Conservation (phyloP, 2,797 vertebrate genomes). For the Mycteria americana region DNA sequence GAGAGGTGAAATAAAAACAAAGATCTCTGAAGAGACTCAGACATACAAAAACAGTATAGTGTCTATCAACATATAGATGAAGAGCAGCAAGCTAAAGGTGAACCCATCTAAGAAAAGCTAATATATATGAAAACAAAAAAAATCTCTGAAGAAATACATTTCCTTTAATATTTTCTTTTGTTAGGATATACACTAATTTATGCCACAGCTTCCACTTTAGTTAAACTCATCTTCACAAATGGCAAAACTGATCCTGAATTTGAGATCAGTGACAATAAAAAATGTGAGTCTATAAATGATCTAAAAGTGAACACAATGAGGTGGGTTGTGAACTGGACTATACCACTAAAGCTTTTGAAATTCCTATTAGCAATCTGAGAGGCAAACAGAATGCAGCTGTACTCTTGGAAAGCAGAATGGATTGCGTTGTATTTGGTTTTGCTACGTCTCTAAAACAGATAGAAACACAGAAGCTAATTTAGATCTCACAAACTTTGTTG, state of each 20-base stretch:
- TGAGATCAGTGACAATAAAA: not conserved
- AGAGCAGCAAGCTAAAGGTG: not conserved
- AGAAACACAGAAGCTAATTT: not conserved
- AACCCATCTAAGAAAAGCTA: not conserved
- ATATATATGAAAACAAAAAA: not conserved
- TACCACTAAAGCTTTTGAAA: not conserved
- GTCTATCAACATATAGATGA: not conserved
- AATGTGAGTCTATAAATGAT: not conserved
- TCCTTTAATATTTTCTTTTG: not conserved
- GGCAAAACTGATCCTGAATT: not conserved
- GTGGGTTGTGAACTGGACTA: not conserved
- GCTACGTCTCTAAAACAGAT: not conserved
- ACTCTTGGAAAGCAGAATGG: not conserved
- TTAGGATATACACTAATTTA: not conserved
- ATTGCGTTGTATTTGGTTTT: not conserved
- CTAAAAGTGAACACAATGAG: not conserved
- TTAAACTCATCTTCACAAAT: not conserved
- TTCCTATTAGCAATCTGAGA: not conserved
- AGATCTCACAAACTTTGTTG: not conserved
- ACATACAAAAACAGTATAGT: not conserved
- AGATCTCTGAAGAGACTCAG: not conserved
- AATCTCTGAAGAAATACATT: not conserved
- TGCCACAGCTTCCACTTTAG: not conserved
- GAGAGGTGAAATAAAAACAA: not conserved
- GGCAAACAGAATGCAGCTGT: not conserved